Percentiles rank a stretch among this genome's conserved stretches.
phyloP scores from a whole-genome alignment of 2,113 vertebrate species.

The Puma concolor region DNA sequence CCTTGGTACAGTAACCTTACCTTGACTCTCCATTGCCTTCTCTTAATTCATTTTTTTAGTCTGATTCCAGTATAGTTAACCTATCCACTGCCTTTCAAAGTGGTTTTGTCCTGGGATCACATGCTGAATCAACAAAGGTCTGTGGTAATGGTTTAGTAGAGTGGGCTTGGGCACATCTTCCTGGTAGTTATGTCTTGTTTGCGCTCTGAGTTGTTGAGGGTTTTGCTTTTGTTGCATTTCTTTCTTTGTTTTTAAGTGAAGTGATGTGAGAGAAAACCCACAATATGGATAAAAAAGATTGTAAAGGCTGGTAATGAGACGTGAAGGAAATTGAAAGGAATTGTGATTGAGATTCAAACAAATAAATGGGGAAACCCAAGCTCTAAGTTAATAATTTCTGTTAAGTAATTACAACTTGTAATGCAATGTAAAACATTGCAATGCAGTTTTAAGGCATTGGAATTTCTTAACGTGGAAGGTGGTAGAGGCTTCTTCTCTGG shows the following conservation, averaged over 20 bases:
- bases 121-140: neutral
- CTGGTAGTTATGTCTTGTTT: neutral
- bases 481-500: neutral
- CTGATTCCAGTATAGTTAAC: neutral
- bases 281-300: neutral
- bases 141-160: neutral
- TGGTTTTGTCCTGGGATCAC: neutral
- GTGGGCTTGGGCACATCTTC: neutral
- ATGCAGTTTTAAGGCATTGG: neutral
- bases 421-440: neutral
- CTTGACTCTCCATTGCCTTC: neutral
- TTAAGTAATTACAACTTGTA: neutral
- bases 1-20: no score
- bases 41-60: neutral
- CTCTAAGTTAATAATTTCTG: neutral
- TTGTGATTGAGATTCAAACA: neutral
- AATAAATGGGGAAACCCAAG: neutral
- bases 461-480: neutral
- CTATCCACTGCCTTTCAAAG: neutral
- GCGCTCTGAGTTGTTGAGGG: neutral
- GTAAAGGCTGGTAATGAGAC: neutral
- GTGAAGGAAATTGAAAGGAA: neutral
- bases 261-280: neutral
- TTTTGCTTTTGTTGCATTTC: constrained; percentile 6
- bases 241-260: neutral